These are phyloP conservation scores for Villa cingulata DNA, from an alignment of 2,888 invertebrate species.

Conservation along the genomic window DNA sequence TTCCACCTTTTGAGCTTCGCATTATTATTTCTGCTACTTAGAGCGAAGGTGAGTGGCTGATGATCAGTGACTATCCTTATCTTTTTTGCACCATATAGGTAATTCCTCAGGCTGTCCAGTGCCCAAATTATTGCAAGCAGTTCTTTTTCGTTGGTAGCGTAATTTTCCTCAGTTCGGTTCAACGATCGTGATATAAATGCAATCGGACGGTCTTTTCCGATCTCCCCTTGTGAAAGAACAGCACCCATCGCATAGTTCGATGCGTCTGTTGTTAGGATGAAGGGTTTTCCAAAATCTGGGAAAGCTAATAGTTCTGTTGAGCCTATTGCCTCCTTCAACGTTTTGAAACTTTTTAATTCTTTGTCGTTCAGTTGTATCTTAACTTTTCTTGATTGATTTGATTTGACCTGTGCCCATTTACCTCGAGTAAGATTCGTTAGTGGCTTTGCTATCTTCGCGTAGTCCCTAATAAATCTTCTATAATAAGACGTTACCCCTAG, in stretches of 20 bases:
- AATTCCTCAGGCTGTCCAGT: conserved; percentile 8
- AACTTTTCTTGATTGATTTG: neutral
- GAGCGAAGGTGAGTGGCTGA: conserved; percentile 8
- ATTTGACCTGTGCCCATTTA: neutral
- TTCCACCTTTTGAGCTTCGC: no score
- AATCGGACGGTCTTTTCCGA: neutral
- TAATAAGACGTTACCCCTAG: neutral
- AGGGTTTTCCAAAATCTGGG: no score
- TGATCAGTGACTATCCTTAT: conserved; percentile 13
- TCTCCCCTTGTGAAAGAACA: neutral
- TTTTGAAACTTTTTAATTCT: neutral
- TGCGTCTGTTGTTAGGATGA: no score
- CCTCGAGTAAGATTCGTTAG: neutral
- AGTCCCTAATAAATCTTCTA: no score
- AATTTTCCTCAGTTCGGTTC: conserved; percentile 10
- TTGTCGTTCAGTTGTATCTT: neutral
- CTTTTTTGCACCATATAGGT: conserved; percentile 11
- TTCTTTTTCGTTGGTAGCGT: conserved; percentile 11
- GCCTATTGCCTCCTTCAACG: neutral
- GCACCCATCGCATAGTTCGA: no score
- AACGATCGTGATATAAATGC: conserved; percentile 1
- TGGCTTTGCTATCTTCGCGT: no score
- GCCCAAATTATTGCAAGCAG: no score
- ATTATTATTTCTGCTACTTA: conserved; percentile 6
- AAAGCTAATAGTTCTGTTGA: no score